phyloP scores from a whole-genome alignment of 1,140 invertebrate species.

The Nephotettix cincticeps region DNA sequence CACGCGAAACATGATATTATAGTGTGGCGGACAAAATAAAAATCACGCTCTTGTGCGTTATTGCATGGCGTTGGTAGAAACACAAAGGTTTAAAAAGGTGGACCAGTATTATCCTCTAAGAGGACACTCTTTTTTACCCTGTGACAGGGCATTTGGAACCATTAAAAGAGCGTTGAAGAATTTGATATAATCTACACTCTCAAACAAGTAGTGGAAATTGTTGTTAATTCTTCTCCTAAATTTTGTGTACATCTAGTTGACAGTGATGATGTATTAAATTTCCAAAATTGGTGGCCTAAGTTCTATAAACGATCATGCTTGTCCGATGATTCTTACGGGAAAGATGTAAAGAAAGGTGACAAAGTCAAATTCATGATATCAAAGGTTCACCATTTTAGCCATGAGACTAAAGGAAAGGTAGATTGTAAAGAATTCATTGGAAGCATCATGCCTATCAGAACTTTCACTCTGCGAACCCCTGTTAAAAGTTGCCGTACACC shows the following conservation, averaged over 20 bases:
- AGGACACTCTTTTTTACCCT: constrained; percentile 31
- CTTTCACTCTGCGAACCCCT: background rate
- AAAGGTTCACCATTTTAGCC: constrained; percentile 6
- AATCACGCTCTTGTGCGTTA: constrained; percentile 39
- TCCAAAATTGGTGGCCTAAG: constrained; percentile 29
- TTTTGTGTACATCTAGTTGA: constrained; percentile 23
- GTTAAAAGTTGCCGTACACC: background rate
- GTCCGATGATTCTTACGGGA: background rate
- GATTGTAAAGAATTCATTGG: constrained; percentile 7
- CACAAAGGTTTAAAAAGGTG: constrained; percentile 26
- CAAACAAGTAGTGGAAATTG: constrained; percentile 22
- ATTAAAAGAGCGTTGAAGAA: constrained; percentile 17
- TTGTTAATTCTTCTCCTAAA: constrained; percentile 15
- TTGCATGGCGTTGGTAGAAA: constrained; percentile 18
- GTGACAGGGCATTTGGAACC: constrained; percentile 24
- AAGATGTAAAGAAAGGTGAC: constrained; percentile 4
- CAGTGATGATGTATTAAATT: constrained; percentile 24
- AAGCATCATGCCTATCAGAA: background rate
- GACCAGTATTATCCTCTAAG: constrained; percentile 26
- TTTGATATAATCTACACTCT: constrained; percentile 21
- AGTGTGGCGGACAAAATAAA: constrained; percentile 49
- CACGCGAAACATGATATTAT: too few species aligned
- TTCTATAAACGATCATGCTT: constrained; percentile 23
- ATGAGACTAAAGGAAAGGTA: background rate
- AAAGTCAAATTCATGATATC: constrained; percentile 18